Evolutionary conservation across 2,797 vertebrate species (phyloP).

Genomic region (Acipenser transmontanus): DNA sequence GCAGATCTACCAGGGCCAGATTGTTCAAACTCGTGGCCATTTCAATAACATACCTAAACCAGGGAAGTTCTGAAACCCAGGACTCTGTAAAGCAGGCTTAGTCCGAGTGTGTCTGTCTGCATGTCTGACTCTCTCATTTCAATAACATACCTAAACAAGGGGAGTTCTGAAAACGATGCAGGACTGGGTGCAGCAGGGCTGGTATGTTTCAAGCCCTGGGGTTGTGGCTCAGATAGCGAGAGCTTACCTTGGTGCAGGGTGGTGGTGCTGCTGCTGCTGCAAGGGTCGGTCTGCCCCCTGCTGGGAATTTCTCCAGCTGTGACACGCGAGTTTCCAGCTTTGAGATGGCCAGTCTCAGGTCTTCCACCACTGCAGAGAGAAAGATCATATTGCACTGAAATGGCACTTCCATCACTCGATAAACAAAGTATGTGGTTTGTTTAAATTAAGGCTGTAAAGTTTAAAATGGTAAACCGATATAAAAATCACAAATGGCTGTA

Average conservation of each 20-base stretch:
- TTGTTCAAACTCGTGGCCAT: too few species aligned
- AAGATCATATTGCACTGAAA: not conserved
- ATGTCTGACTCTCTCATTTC: not conserved
- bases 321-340: slow-evolving; percentile 77
- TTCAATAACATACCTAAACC: too few species aligned
- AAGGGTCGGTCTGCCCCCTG: slow-evolving; percentile 7
- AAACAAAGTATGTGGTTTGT: too few species aligned
- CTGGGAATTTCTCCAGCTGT: slow-evolving; percentile 66
- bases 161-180: not conserved
- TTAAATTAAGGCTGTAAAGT: too few species aligned
- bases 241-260: slow-evolving; percentile 45
- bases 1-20: too few species aligned
- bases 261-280: slow-evolving; percentile 23
- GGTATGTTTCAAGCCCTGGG: not conserved
- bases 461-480: too few species aligned
- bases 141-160: not conserved
- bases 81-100: not conserved
- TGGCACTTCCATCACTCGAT: too few species aligned
- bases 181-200: not conserved
- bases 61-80: too few species aligned
- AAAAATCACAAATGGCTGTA: too few species aligned
- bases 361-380: slow-evolving; percentile 62
- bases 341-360: slow-evolving; percentile 70
- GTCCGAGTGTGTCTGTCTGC: not conserved
- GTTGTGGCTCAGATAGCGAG: not conserved